Percentiles rank a stretch among this genome's conserved stretches.
These are phyloP conservation scores for Python bivittatus DNA, from an alignment of 2,113 vertebrate species.

Conservation along the genomic window DNA sequence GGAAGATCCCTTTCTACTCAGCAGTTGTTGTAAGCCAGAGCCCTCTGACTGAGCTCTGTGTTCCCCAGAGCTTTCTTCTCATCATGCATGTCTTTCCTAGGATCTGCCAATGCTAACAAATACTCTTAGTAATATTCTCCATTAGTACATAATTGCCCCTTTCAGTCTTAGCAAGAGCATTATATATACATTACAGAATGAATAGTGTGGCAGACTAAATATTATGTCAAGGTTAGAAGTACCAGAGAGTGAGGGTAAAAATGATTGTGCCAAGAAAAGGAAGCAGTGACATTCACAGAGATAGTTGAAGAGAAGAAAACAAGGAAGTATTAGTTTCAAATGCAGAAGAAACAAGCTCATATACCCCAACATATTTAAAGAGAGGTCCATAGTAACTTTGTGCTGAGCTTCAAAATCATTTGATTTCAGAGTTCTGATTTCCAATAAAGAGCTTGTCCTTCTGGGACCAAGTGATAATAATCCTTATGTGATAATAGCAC, in stretches of 20 bases:
- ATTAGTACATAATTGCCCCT: neutral
- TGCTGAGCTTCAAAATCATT: neutral
- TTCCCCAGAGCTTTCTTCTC: neutral
- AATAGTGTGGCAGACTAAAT: neutral
- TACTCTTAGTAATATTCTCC: neutral
- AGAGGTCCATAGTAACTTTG: neutral
- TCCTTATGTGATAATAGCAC: neutral
- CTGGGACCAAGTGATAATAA: neutral
- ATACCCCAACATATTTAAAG: too few relatives aligned
- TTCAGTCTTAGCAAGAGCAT: neutral
- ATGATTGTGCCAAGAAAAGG: neutral
- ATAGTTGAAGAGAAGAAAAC: neutral
- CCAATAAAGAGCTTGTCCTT: neutral
- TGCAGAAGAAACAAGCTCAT: neutral
- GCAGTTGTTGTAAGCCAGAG: neutral
- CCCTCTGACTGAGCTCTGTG: neutral
- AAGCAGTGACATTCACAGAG: neutral
- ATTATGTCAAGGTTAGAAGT: neutral
- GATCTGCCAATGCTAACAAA: neutral
- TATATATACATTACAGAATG: neutral
- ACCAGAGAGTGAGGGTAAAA: neutral
- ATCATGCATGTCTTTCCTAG: neutral
- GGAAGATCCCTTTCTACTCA: neutral
- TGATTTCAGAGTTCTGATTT: neutral
- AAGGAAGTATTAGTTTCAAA: neutral